Evolutionary conservation across 2,888 invertebrate species (phyloP), one percentile per base, ranked within the genome.

Genomic region (Rutpela maculata): DNA sequence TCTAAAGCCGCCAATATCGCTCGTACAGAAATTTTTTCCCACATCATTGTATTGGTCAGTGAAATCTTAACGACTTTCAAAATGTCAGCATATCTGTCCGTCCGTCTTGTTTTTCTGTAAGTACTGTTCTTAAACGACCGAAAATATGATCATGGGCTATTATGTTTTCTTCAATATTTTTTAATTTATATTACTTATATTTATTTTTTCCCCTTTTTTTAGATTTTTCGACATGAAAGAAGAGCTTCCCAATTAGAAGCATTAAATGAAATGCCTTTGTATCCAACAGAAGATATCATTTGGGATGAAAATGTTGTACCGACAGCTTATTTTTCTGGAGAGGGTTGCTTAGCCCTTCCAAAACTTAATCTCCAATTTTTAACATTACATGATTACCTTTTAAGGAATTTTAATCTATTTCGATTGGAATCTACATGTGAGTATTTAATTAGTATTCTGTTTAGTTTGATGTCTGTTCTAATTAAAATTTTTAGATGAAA

Each of bases 261-360:
- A 74, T 90, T 99, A 12, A 99, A 99, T 89, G 96, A 97, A 84
- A 98, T 99, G 97, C 99, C 99, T 0, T 91, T 99, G 0, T 99
- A 99, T 88, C 99, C 99, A 0, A 99, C 98, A 0, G 99, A 99
- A 89, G 95, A 96, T 77, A 95, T 99, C 2, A 98, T 99, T 84
- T 99, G 99, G 99, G 98, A 99, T 90, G 99, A 99, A 89, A 99
- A 99, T 88, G 94, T 99, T 60, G 99, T 99, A 0, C 99, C 99
- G 0, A 96, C 98, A 0, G 98, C 99, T 86, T 98, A 98, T 88
- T 99, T 96, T 90, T 96, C 97, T 59, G 98, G 99, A 0, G 99
- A 99, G 89, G 97, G 96, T 19, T 97, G 97, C 84, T 91, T 99
- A 43, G 99, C 99, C 0, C 91, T 99, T 80, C 99, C 99, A 0